Evolutionary conservation across 2,797 vertebrate genomes (phyloP).

Genomic region (Glyptemys insculpta): DNA sequence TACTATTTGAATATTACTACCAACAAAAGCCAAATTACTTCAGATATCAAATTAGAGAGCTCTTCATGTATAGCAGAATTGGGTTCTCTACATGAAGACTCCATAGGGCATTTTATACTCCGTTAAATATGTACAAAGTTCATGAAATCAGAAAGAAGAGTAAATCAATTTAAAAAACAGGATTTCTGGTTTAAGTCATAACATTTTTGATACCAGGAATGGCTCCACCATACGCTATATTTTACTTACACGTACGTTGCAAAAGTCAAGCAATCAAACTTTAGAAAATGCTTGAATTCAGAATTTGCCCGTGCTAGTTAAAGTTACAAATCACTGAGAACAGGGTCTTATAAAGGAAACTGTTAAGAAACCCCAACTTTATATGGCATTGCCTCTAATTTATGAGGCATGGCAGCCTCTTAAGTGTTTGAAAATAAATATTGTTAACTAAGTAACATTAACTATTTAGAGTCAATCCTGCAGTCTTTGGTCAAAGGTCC

Average conservation of each 20-base stretch:
- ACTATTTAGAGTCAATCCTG: not conserved
- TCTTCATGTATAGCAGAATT: not conserved
- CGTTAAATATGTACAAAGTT: not conserved
- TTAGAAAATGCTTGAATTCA: not conserved
- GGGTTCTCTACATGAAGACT: not conserved
- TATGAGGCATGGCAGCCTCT: not conserved
- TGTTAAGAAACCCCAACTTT: not conserved
- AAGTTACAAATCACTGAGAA: not conserved
- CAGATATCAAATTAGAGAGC: not conserved
- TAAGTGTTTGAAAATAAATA: not conserved
- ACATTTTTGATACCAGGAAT: not conserved
- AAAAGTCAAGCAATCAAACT: not conserved
- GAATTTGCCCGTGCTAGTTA: not conserved
- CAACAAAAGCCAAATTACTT: not conserved
- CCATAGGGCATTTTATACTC: not conserved
- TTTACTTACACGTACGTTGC: not conserved
- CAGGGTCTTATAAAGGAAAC: not conserved
- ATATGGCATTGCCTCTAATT: not conserved
- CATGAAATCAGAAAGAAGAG: not conserved
- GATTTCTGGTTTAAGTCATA: not conserved
- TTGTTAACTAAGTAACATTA: not conserved
- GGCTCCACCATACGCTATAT: not conserved
- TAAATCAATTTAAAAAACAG: not conserved
- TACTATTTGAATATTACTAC: not conserved
- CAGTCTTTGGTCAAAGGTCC: not conserved